Conservation (phyloP, 2,888 invertebrate species). For the Drosophila infuscata region DNA sequence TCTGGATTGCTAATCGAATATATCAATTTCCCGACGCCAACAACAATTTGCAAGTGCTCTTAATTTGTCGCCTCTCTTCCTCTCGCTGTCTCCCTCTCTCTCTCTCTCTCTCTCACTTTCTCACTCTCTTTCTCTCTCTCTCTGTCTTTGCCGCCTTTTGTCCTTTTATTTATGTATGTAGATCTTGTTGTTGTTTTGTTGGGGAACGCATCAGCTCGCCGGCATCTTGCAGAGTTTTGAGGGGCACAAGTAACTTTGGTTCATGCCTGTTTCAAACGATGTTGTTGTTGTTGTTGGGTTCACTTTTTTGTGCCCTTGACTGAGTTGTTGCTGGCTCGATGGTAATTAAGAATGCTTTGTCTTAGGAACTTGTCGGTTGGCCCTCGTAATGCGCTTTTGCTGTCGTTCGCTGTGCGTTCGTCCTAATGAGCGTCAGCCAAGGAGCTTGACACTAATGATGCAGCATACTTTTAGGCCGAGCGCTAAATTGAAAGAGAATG, state of each 20-base stretch:
- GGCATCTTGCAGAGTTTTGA: slow-evolving; percentile 53
- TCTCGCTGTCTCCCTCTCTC: slow-evolving; percentile 1
- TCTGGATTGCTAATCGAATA: slow-evolving; percentile 72
- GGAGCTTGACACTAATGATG: slow-evolving; percentile 73
- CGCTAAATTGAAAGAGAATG: slow-evolving; percentile 70
- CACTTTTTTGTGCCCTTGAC: slow-evolving; percentile 61
- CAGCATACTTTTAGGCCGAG: slow-evolving; percentile 75
- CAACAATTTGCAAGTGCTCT: slow-evolving; percentile 60
- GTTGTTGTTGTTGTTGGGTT: slow-evolving; percentile 17
- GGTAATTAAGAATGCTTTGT: slow-evolving; percentile 64
- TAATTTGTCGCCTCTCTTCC: slow-evolving; percentile 51
- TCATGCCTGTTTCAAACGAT: slow-evolving; percentile 26
- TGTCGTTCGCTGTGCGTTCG: slow-evolving; percentile 27
- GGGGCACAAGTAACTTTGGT: slow-evolving; percentile 51
- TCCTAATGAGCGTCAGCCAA: slow-evolving; percentile 48
- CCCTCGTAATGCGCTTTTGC: slow-evolving; percentile 77
- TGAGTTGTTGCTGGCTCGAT: slow-evolving; percentile 32
- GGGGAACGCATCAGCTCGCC: slow-evolving; percentile 66
- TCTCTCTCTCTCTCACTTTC: not conserved
- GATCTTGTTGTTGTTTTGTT: slow-evolving; percentile 5
- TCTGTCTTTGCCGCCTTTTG: slow-evolving; percentile 9
- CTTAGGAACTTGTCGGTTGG: slow-evolving; percentile 72
- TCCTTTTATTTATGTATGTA: slow-evolving; percentile 5
- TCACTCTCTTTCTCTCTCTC: slow-evolving; percentile 1
- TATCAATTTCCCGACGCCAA: slow-evolving; percentile 68